Conservation (phyloP, 2,888 invertebrate species). For the Catocala fraxini region DNA sequence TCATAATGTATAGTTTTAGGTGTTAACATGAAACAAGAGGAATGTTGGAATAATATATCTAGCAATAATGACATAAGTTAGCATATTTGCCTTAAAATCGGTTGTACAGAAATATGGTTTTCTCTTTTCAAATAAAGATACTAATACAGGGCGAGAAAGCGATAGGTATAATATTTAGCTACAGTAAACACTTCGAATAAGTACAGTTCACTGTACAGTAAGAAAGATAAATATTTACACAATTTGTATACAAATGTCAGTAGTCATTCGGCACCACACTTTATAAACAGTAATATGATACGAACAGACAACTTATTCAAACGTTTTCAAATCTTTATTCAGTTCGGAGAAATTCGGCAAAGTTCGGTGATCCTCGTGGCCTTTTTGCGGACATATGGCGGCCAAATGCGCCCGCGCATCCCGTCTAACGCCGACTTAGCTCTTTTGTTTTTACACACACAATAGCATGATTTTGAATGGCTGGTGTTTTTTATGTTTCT, state of each 20-base stretch:
- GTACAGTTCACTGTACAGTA: not conserved
- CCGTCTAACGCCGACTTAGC: slow-evolving; percentile 46
- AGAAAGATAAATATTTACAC: not conserved
- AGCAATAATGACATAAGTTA: too few relatives aligned
- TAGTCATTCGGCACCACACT: not conserved
- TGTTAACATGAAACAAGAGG: too few relatives aligned
- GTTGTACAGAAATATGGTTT: too few relatives aligned
- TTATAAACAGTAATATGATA: slow-evolving; percentile 1
- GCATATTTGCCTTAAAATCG: too few relatives aligned
- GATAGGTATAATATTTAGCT: too few relatives aligned
- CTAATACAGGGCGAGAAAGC: too few relatives aligned
- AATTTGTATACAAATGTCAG: not conserved
- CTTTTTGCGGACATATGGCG: slow-evolving; percentile 77
- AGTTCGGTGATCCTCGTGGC: slow-evolving; percentile 55
- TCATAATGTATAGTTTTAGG: too few relatives aligned
- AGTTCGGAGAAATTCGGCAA: slow-evolving; percentile 61
- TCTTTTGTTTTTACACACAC: slow-evolving; percentile 45
- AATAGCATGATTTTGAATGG: slow-evolving; percentile 29
- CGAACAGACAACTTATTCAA: slow-evolving; percentile 12
- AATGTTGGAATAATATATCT: too few relatives aligned
- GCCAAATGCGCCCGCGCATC: slow-evolving; percentile 74
- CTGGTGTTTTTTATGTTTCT: slow-evolving; percentile 29
- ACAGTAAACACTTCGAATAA: too few relatives aligned
- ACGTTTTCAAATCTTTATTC: slow-evolving; percentile 23
- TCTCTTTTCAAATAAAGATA: too few relatives aligned